Evolutionary conservation across 2,888 invertebrate species (phyloP).

Genomic region (Hydroisotoma schaefferi): DNA sequence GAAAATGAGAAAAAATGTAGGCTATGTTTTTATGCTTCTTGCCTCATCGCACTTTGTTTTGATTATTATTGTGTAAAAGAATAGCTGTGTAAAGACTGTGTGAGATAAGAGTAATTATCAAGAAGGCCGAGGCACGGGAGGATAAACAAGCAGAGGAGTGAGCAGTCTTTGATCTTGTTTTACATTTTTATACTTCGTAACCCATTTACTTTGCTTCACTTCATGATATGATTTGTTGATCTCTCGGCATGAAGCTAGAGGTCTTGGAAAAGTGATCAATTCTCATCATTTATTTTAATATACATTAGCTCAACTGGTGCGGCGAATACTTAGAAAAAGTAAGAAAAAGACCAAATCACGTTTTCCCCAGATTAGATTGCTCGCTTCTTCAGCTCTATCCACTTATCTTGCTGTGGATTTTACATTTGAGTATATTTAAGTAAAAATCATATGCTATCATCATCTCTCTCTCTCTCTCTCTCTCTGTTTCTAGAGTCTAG

Average conservation of each 20-base stretch:
- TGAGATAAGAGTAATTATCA: constrained; percentile 28
- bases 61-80: constrained; percentile 1
- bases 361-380: constrained; percentile 5
- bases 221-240: constrained; percentile 3
- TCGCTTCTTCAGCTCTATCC: too few relatives aligned
- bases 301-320: not conserved
- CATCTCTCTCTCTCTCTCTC: not conserved
- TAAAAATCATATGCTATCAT: too few relatives aligned
- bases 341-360: constrained; percentile 9
- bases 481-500: constrained; percentile 14
- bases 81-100: constrained; percentile 5
- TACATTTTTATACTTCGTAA: constrained; percentile 1
- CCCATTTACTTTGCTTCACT: constrained; percentile 7
- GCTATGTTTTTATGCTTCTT: too few relatives aligned
- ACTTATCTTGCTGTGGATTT: too few relatives aligned
- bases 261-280: constrained; percentile 6
- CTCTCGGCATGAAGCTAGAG: not conserved
- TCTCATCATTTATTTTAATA: constrained; percentile 8
- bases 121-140: constrained; percentile 6
- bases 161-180: not conserved
- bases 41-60: not conserved
- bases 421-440: too few relatives aligned
- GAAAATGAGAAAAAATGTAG: constrained; percentile 2
- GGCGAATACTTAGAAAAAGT: constrained; percentile 7
- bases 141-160: constrained; percentile 10